These are phyloP conservation scores for Parazoanthus darwini DNA, from an alignment of 92 coral and sea anemone genomes.

Conservation along the genomic window DNA sequence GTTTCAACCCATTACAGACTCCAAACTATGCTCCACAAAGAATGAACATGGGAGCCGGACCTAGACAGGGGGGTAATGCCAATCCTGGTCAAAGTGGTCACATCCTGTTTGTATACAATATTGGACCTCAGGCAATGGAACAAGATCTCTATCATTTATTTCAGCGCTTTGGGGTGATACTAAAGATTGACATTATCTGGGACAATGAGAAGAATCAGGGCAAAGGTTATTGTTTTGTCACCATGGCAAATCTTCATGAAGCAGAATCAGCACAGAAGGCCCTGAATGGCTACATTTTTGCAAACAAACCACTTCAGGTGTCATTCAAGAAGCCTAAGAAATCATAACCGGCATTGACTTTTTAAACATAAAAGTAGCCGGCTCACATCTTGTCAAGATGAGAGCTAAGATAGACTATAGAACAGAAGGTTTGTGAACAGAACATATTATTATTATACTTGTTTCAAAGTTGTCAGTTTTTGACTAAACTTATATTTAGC, in stretches of 20 bases:
- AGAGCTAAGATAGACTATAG: neutral
- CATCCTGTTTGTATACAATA: slow-evolving; percentile 74
- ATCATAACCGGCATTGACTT: neutral
- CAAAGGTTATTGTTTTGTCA: slow-evolving; percentile 85
- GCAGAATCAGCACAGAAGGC: slow-evolving; percentile 73
- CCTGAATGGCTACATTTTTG: slow-evolving; percentile 67
- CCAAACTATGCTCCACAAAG: slow-evolving; percentile 52
- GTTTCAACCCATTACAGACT: slow-evolving; percentile 71
- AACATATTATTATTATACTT: neutral
- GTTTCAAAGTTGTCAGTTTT: neutral
- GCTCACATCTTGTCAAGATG: neutral
- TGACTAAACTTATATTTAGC: neutral
- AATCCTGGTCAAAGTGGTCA: slow-evolving; percentile 46
- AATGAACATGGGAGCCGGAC: slow-evolving; percentile 41
- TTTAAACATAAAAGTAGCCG: neutral
- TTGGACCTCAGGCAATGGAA: slow-evolving; percentile 67
- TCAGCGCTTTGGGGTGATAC: slow-evolving; percentile 63
- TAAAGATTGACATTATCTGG: slow-evolving; percentile 83
- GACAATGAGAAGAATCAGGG: slow-evolving; percentile 73
- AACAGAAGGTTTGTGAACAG: neutral
- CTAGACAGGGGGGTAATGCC: slow-evolving; percentile 31
- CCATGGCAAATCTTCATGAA: slow-evolving; percentile 68
- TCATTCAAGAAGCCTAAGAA: slow-evolving; percentile 68
- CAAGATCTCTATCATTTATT: slow-evolving; percentile 70
- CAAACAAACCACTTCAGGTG: slow-evolving; percentile 70